phyloP scores from a whole-genome alignment of 2,888 invertebrate genomes.

The Tenthredo notha region DNA sequence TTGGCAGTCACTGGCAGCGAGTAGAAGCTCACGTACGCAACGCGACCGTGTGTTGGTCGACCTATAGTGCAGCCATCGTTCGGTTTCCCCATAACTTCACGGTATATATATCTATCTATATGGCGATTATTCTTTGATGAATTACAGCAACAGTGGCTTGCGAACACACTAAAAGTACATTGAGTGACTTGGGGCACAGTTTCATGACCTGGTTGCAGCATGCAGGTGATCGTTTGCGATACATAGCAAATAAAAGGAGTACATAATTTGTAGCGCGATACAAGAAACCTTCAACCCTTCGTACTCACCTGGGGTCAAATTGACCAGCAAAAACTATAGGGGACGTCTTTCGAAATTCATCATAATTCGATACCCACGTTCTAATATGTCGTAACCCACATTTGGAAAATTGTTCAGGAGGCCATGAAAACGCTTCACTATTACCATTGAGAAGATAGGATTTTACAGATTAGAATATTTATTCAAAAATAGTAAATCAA shows the following conservation, averaged over 20 bases:
- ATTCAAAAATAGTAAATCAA: too few species aligned
- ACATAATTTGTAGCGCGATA: not conserved
- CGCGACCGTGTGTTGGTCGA: too few species aligned
- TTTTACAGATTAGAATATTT: too few species aligned
- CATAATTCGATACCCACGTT: conserved; percentile 45
- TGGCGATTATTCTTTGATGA: not conserved
- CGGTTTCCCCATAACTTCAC: too few species aligned
- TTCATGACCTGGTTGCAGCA: conserved; percentile 1
- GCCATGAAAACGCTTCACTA: not conserved
- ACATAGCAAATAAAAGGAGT: not conserved
- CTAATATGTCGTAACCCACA: conserved; percentile 11
- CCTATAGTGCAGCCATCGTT: too few species aligned
- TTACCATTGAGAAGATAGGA: too few species aligned
- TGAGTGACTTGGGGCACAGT: not conserved
- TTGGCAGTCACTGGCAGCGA: too few species aligned
- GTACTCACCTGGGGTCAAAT: not conserved
- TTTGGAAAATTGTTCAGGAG: not conserved
- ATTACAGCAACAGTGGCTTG: not conserved
- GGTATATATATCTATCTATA: not conserved
- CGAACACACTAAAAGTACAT: not conserved
- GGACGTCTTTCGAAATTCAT: not conserved
- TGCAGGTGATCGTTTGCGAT: not conserved
- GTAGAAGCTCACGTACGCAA: too few species aligned
- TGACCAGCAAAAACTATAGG: not conserved
- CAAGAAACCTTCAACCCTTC: not conserved